Percentiles rank a stretch among this genome's conserved stretches.
phyloP scores from a whole-genome alignment of 2,797 vertebrate genomes.

The Sebastolobus alascanus region DNA sequence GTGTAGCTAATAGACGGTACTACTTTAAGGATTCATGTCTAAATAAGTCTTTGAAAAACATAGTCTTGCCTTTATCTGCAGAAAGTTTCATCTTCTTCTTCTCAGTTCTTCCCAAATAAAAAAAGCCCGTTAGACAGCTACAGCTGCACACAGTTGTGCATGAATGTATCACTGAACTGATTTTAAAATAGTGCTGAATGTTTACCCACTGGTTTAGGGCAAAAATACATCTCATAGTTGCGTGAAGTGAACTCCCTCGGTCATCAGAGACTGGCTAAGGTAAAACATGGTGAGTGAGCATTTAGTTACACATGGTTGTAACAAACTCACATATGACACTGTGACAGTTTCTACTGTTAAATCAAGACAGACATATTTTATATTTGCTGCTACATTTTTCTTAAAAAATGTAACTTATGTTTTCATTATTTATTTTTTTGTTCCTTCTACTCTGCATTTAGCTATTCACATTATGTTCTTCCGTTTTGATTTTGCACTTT shows the following conservation, averaged over 20 bases:
- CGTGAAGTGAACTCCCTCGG: neutral
- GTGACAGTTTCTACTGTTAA: slow-evolving; percentile 3
- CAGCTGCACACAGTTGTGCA: slow-evolving; percentile 35
- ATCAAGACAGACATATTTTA: neutral
- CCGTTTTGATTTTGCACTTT: slow-evolving; percentile 4
- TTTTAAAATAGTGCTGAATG: slow-evolving; percentile 41
- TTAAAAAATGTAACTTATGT: neutral
- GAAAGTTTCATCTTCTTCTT: neutral
- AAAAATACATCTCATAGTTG: slow-evolving; percentile 12
- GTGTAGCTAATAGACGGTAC: no score
- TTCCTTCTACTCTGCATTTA: neutral
- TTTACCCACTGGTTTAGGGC: slow-evolving; percentile 25
- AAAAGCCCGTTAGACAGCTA: slow-evolving; percentile 16
- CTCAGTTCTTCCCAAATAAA: neutral
- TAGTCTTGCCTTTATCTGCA: neutral
- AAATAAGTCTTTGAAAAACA: slow-evolving; percentile 6
- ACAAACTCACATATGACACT: neutral
- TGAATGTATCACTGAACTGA: slow-evolving; percentile 18
- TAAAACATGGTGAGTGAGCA: neutral
- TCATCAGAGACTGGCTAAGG: neutral
- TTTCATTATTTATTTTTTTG: neutral
- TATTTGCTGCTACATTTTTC: slow-evolving; percentile 1
- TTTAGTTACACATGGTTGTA: neutral
- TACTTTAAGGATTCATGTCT: neutral
- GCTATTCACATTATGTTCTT: neutral